phyloP scores from a whole-genome alignment of 35 echinoderm and acorn worm genomes.

The Lytechinus variegatus region DNA sequence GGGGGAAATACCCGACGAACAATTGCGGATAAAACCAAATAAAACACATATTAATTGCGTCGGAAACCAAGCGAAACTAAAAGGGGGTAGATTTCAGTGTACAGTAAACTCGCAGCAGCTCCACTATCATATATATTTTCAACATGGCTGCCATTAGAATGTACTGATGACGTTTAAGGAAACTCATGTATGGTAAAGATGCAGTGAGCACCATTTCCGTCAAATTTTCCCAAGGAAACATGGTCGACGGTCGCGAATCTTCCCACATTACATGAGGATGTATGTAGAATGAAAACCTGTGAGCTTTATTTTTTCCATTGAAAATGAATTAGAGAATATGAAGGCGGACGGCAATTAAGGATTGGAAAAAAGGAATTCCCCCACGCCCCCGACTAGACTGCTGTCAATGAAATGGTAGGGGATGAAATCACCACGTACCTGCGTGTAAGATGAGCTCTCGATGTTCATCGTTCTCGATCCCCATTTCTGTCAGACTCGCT shows the following conservation, averaged over 20 bases:
- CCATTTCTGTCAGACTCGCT: constrained; percentile 69
- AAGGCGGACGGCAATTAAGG: not conserved
- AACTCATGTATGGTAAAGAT: constrained; percentile 39
- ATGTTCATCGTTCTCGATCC: constrained; percentile 61
- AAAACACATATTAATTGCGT: not conserved
- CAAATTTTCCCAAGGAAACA: constrained; percentile 20
- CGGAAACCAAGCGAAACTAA: not conserved
- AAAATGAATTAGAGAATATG: not conserved
- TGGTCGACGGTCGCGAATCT: not conserved
- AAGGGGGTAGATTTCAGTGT: not conserved
- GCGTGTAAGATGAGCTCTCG: constrained; percentile 70
- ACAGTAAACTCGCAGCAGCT: not conserved
- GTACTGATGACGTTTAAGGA: constrained; percentile 60
- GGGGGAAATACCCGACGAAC: not conserved
- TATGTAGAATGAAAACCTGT: constrained; percentile 1
- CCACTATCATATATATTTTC: constrained; percentile 56
- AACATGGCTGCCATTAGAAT: constrained; percentile 74
- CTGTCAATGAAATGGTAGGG: constrained; percentile 49
- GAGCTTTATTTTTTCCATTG: not conserved
- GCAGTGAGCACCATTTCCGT: constrained; percentile 18
- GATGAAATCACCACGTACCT: constrained; percentile 64
- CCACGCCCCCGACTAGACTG: constrained; percentile 41
- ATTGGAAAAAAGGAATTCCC: constrained; percentile 37
- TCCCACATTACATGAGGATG: not conserved
- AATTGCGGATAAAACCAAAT: not conserved